Conservation (phyloP, 2,888 invertebrate species). For the Julus scandinavius region DNA sequence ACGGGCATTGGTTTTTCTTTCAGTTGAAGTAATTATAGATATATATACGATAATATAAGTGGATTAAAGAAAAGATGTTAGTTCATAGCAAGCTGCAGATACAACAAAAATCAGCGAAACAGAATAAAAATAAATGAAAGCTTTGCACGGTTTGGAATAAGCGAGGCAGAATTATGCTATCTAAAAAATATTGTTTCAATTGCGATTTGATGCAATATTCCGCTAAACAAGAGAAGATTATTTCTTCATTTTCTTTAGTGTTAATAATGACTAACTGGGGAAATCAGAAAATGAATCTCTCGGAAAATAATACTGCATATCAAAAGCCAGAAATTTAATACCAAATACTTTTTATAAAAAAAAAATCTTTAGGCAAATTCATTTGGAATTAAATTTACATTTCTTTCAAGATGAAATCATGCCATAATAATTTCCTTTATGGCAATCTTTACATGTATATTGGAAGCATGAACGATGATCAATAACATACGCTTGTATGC, state of each 20-base stretch:
- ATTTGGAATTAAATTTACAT: neutral
- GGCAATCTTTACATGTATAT: neutral
- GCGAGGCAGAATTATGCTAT: too few species aligned
- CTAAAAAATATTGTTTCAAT: too few species aligned
- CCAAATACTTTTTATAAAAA: neutral
- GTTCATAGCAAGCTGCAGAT: neutral
- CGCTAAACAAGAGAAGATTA: too few species aligned
- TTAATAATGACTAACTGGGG: neutral
- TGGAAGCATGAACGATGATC: neutral
- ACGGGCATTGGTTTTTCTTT: neutral
- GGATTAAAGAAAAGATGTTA: neutral
- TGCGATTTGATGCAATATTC: too few species aligned
- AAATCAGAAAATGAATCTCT: too few species aligned
- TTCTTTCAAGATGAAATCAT: neutral
- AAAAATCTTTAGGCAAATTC: neutral
- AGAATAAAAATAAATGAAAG: neutral
- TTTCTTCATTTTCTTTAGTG: neutral
- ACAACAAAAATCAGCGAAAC: neutral
- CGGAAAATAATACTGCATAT: too few species aligned
- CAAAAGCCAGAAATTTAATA: too few species aligned
- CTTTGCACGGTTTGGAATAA: neutral
- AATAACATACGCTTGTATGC: neutral
- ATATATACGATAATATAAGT: neutral
- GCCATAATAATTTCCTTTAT: neutral
- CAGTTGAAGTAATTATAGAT: neutral